Percentiles rank a stretch among this genome's conserved stretches.
These are phyloP conservation scores for Oncorhynchus masou DNA, from an alignment of 2,113 vertebrate species.

Conservation along the genomic window DNA sequence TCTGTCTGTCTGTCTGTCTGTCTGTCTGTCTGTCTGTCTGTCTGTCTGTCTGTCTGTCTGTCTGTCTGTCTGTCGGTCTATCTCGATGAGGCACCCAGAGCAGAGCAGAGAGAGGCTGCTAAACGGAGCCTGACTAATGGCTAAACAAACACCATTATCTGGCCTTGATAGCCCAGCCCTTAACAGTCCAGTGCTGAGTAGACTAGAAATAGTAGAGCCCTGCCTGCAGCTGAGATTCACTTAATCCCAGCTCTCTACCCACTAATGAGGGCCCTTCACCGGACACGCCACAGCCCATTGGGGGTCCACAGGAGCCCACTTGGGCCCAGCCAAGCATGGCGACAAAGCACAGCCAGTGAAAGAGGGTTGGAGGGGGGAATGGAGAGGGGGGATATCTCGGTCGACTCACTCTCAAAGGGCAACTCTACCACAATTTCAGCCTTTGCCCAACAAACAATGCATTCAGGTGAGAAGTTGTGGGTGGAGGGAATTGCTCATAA, in stretches of 20 bases:
- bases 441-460: too few species aligned
- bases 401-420: conserved; percentile 48
- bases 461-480: too few species aligned
- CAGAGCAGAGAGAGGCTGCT: conserved; percentile 37
- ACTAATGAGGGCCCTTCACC: conserved; percentile 47
- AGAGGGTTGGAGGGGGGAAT: background rate
- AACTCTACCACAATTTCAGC: background rate
- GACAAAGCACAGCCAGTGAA: too few species aligned
- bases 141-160: conserved; percentile 78
- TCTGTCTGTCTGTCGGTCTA: background rate
- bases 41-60: background rate
- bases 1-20: background rate
- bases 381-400: conserved; percentile 12
- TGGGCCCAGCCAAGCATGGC: too few species aligned
- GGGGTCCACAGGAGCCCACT: conserved; percentile 2
- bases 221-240: background rate
- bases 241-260: conserved; percentile 2
- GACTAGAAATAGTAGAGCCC: too few species aligned
- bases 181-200: conserved; percentile 10
- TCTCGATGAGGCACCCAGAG: conserved; percentile 10
- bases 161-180: conserved; percentile 54
- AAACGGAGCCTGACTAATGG: conserved; percentile 71
- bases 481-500: too few species aligned
- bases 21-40: background rate
- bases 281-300: background rate